Base-by-base conservation (phyloP, 2,888 invertebrate species). In the Cynaeus angustus region DNA sequence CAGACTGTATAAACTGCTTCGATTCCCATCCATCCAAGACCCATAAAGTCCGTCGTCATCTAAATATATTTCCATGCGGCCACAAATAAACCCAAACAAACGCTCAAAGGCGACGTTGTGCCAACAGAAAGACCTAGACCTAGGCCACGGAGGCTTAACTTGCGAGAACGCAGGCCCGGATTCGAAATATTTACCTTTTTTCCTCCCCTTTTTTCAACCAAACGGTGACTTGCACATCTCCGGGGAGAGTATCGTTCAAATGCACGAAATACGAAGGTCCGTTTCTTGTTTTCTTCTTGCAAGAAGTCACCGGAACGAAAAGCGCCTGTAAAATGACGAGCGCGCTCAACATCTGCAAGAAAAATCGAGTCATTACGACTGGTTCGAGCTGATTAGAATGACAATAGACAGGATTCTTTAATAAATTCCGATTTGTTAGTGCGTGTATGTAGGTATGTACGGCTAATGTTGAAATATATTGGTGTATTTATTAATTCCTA, bases 141-240 rank as follows among this genome's bases (percentile, higher is more conserved):
- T 66, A 66, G 66, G 48, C 56, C 66, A 66, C 66, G 38, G 48
- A 21, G 48, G 16, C 28, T 10, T 28, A 6, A 4, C 55, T 66
- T 66, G 64, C 10, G 50, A 41, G 3, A 7, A 7, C n/a, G 41
- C 13, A 13, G 12, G 12, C 12, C n/a, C 12, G 13, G 41, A 12
- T 41, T 41, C 1, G 7, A 33, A 7, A 45, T 6, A 80, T 80
- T 82, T 73, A 83, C 84, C 74, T 77, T 79, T 81, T 82, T 0
- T 75, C 76, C 66, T 80, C 73, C 21, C 78, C 81, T 52, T 80
- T 78, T 33, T 74, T 64, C 46, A 84, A 76, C 59, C 79, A 83
- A 7, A 79, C 76, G 3, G 83, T 81, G 16, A 84, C 76, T 70
- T 84, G 84, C 13, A 79, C 74, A 71, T 84, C 83, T 53, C 78